These are phyloP conservation scores for Eupithecia dodoneata DNA, from an alignment of 2,888 invertebrate species.

Conservation along the genomic window DNA sequence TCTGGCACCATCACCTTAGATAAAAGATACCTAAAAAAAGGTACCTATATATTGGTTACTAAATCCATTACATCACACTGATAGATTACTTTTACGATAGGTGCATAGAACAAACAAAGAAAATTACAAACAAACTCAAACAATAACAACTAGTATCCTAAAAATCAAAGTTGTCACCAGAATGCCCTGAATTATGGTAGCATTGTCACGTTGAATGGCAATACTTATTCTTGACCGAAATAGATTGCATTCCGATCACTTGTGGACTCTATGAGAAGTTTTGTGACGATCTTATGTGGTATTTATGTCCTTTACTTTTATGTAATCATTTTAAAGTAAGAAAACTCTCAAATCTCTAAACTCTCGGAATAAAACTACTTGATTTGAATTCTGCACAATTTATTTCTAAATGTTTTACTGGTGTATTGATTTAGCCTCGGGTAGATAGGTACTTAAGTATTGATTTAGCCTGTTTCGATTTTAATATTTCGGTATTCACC, in stretches of 20 bases:
- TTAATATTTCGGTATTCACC: conserved; percentile 3
- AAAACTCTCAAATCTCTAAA: not conserved
- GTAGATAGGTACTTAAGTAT: not conserved
- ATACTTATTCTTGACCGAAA: no score
- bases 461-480: not conserved
- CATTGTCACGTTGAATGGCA: no score
- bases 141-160: no score
- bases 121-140: not conserved
- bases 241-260: no score
- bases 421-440: not conserved
- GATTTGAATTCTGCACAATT: not conserved
- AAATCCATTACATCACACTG: no score
- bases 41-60: no score
- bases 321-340: not conserved
- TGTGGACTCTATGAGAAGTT: no score
- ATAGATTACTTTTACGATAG: no score
- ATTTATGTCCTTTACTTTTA: not conserved
- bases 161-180: no score
- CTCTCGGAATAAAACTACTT: not conserved
- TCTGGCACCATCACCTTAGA: not conserved
- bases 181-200: no score
- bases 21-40: no score
- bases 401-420: not conserved
- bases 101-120: not conserved
- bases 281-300: no score